Base-by-base conservation (phyloP, 2,113 vertebrate species). In the Ageneiosus marmoratus region DNA sequence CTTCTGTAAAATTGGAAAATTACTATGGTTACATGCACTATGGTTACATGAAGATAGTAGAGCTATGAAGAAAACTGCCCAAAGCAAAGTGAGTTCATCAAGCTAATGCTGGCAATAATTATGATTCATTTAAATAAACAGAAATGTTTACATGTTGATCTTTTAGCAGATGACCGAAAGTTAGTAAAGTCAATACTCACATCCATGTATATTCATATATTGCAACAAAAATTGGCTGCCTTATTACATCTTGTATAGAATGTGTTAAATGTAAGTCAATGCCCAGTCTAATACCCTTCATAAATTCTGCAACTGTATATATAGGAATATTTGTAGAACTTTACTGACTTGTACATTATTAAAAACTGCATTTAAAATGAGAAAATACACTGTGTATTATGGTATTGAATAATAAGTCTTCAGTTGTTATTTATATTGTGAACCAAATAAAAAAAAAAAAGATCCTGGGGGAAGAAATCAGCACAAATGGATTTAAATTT, bases 1-100 rank as follows among this genome's bases (percentile, higher is more conserved):
- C 75, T 83, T 69, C 82, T 81, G 81, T 85, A 81, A 84, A 72
- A 78, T 83, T 65, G 62, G 55, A 80, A 83, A 77, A 67, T 73
- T 83, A 70, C 73, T 51, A 48, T 51, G 46, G 34, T 83, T 53
- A 62, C 81, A 85, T 85, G 46, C n/a, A 70, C 73, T 51, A 48
- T 51, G 46, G 34, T 83, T 53, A 62, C 81, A 85, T 85, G 67
- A 77, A 70, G 41, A 84, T 67, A 63, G 32, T 48, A 80, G 69
- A 86, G 82, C 75, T 27, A 67, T 77, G 79, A 83, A 82, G 82
- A 87, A 63, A 55, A 70, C n/a, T 60, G 51, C 80, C 77, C 77
- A 77, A 77, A 34, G 70, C 72, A 20, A 51, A 79, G 72, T 46
- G 7, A 41, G 70, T 51, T 80, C 48, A 48, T 81, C 72, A 80